Base-by-base conservation (phyloP, 2,113 vertebrate genomes). In the Oplegnathus fasciatus region DNA sequence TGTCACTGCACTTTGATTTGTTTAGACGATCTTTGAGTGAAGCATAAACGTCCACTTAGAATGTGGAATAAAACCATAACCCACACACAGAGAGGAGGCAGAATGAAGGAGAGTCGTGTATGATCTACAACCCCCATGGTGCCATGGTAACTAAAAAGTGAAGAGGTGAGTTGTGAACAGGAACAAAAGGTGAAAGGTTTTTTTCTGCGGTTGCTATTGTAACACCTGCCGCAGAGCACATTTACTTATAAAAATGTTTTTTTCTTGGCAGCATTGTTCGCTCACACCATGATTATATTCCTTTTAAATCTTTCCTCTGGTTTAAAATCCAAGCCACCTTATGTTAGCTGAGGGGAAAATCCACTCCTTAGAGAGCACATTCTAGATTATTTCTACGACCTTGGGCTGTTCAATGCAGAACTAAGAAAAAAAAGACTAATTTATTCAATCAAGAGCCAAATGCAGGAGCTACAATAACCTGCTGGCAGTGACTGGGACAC, bases 101-200 rank as follows among this genome's bases (percentile, higher is more conserved):
- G 68, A n/a, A 69, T 34, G 40, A 73, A 66, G 65, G 64, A 75
- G 24, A 30, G 32, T 28, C 4, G 11, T 62, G 17, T 34, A 22
- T 72, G 69, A 83, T 73, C 78, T 85, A 60, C 30, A 73, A 54
- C 71, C 61, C 32, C 58, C 10, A 4, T 48, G 91, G 48, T 84
- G 69, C 78, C 76, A 88, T 88, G 84, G 90, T 61, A 92, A 90
- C 79, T 1, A 61, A 46, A 65, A 55, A 17, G 52, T 82, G 61
- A 62, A 42, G 75, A 80, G 79, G 70, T 85, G 78, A 83, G 71
- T 15, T 65, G 42, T 76, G 46, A 89, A 65, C 20, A 72, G 24
- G 48, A 78, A 69, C 69, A 74, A 37, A 37, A 58, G 50, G 77
- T 76, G 77, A 82, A 81, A 69, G 73, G 9, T 70, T 69, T 77